These are phyloP conservation scores for Gari tellinella DNA, from an alignment of 2,888 invertebrate genomes.

Conservation along the genomic window DNA sequence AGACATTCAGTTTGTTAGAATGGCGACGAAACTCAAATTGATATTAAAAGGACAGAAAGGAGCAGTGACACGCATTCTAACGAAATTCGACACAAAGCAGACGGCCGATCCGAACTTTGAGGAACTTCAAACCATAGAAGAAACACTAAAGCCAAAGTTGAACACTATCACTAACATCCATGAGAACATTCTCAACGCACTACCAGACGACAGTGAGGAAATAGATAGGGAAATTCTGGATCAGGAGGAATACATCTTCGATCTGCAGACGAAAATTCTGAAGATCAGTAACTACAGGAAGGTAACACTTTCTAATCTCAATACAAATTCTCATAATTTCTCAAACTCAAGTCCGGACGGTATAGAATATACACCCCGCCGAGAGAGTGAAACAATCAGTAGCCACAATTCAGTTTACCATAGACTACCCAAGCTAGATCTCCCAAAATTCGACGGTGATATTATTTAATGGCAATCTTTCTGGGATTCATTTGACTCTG, in stretches of 20 bases:
- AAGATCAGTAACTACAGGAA: background rate
- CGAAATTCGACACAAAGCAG: background rate
- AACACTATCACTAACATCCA: background rate
- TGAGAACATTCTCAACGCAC: background rate
- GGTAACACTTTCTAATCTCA: slow-evolving; percentile 4
- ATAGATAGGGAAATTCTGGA: background rate
- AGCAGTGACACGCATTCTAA: background rate
- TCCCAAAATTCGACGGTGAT: slow-evolving; percentile 9
- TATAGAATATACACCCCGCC: background rate
- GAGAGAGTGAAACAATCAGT: too few relatives aligned
- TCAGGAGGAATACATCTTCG: background rate
- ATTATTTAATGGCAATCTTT: background rate
- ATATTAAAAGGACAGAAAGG: background rate
- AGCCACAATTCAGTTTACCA: too few relatives aligned
- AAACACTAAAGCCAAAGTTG: background rate
- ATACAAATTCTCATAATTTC: background rate
- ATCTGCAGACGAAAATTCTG: background rate
- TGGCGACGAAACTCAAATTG: background rate
- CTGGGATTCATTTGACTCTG: slow-evolving; percentile 15
- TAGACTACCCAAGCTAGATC: slow-evolving; percentile 6
- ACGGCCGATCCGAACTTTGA: background rate
- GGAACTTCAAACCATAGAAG: background rate
- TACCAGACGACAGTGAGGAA: background rate
- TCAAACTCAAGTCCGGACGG: background rate
- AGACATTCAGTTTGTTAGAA: background rate